These are phyloP conservation scores for Nasonia oneida DNA, from an alignment of 2,888 invertebrate species.

Conservation along the genomic window DNA sequence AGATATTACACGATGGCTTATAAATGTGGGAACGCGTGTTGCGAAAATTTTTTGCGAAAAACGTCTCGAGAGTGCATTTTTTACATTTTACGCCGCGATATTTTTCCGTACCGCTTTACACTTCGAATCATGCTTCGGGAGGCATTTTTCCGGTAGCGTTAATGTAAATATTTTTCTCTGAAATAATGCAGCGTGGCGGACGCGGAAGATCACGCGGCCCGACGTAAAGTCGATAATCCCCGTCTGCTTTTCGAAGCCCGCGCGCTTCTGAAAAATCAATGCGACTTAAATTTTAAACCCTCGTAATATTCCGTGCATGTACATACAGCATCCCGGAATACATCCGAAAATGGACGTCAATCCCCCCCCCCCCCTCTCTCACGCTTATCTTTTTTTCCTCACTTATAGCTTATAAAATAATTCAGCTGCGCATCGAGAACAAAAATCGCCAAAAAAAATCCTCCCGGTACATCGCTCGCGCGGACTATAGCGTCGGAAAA, in stretches of 20 bases:
- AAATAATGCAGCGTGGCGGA: background rate
- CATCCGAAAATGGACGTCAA: background rate
- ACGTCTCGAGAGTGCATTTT: background rate
- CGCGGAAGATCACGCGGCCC: slow-evolving; percentile 11
- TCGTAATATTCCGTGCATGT: slow-evolving; percentile 23
- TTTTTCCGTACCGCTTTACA: background rate
- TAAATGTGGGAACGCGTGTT: background rate
- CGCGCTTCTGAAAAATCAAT: slow-evolving; percentile 34
- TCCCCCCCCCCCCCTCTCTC: background rate
- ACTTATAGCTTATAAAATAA: background rate
- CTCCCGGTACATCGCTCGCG: background rate
- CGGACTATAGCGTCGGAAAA: background rate
- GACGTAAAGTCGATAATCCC: slow-evolving; percentile 41
- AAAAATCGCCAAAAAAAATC: background rate
- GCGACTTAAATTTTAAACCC: slow-evolving; percentile 32
- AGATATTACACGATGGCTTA: background rate
- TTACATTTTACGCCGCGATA: background rate
- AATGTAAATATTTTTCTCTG: slow-evolving; percentile 18
- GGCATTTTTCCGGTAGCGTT: background rate
- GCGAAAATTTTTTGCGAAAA: background rate
- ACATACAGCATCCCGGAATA: background rate
- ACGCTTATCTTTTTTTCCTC: background rate
- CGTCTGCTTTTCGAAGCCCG: slow-evolving; percentile 13
- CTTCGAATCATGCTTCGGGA: background rate
- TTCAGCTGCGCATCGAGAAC: background rate